Percentiles rank a stretch among this genome's conserved stretches.
These are phyloP conservation scores for Cebidichthys violaceus DNA, from an alignment of 2,113 vertebrate genomes.

Conservation along the genomic window DNA sequence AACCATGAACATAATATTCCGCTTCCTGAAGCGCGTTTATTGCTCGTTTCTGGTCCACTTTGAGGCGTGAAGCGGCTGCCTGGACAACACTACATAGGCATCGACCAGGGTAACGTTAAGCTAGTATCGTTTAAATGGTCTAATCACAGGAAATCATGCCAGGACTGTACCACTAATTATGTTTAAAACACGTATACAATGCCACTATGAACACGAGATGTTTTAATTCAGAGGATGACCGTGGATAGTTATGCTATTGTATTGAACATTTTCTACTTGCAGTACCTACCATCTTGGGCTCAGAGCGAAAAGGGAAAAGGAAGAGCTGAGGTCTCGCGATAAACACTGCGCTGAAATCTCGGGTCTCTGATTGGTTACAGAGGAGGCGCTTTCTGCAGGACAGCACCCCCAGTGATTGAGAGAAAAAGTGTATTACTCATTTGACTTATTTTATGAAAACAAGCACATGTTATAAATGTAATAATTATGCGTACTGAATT, in stretches of 20 bases:
- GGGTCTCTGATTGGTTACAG: constrained; percentile 51
- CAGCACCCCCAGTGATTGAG: constrained; percentile 44
- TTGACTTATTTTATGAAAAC: too few species aligned
- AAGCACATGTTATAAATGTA: background rate
- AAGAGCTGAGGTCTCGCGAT: constrained; percentile 83
- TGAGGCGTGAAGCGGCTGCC: background rate
- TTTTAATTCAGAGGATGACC: constrained; percentile 71
- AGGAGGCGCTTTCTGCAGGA: constrained; percentile 27
- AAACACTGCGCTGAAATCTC: constrained; percentile 66
- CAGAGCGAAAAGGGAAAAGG: constrained; percentile 85
- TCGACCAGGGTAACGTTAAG: background rate
- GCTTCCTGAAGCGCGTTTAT: background rate
- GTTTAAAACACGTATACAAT: background rate
- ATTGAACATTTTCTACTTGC: constrained; percentile 21
- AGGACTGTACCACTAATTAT: rapidly evolving
- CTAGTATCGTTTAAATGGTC: background rate
- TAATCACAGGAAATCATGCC: constrained; percentile 40
- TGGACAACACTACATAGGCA: constrained; percentile 3
- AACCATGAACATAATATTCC: background rate
- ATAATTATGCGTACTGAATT: background rate
- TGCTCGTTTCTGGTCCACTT: background rate
- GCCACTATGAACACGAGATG: rapidly evolving
- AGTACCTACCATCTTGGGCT: constrained; percentile 87
- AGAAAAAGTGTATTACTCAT: background rate
- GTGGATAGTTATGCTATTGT: constrained; percentile 66